Conservation (phyloP, 2,113 vertebrate species). For the Cyprinodon variegatus region DNA sequence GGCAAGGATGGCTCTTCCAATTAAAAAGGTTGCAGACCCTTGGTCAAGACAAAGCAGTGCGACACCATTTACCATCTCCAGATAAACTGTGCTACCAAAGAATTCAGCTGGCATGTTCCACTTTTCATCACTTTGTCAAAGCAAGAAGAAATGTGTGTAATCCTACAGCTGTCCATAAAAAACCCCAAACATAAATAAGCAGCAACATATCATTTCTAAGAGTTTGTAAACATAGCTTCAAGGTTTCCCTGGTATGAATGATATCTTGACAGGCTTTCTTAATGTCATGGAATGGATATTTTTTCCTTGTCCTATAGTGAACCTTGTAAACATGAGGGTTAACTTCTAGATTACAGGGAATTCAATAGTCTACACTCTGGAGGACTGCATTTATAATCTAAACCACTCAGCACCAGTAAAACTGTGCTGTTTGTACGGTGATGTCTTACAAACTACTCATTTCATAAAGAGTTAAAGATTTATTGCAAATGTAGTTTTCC, state of each 20-base stretch:
- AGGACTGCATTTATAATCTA: background rate
- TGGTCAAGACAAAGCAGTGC: background rate
- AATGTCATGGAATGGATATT: background rate
- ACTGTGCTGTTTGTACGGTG: background rate
- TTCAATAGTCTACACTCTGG: background rate
- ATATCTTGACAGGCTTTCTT: background rate
- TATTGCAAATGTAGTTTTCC: conserved; percentile 18
- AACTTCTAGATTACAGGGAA: background rate
- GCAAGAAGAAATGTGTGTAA: background rate
- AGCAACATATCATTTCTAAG: background rate
- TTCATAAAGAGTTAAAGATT: conserved; percentile 19
- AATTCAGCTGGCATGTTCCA: background rate
- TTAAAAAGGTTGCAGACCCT: too few relatives aligned
- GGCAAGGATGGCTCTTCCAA: too few relatives aligned
- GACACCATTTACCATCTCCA: background rate
- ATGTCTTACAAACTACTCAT: background rate
- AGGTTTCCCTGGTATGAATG: conserved; percentile 2
- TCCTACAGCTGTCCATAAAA: too few relatives aligned
- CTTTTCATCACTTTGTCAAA: background rate
- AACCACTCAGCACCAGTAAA: background rate
- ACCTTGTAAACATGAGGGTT: background rate
- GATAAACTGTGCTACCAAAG: background rate
- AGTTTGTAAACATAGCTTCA: conserved; percentile 4
- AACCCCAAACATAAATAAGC: background rate
- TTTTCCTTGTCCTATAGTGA: background rate